Evolutionary conservation across 2,113 vertebrate genomes (phyloP).

Genomic region (Ceyx margarethae): DNA sequence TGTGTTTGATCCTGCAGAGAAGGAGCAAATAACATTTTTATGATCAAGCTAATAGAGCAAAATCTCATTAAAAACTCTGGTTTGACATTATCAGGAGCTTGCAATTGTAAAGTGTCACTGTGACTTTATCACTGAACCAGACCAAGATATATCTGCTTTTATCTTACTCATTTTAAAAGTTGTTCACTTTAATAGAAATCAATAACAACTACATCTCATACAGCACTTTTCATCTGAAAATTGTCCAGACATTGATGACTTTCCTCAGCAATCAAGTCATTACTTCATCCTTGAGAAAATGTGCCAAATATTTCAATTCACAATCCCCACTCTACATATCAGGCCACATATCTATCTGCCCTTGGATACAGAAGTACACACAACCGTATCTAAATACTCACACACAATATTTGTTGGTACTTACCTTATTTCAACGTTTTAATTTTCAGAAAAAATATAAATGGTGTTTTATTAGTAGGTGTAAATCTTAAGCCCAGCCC

Average conservation of each 20-base stretch:
- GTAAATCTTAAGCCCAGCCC: background rate
- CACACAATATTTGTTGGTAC: background rate
- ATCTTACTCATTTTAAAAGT: background rate
- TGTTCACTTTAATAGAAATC: background rate
- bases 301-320: background rate
- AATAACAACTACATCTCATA: background rate
- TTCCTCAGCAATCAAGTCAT: background rate
- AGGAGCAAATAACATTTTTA: background rate
- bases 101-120: background rate
- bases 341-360: background rate
- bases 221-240: background rate
- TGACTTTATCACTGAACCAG: background rate
- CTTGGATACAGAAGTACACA: background rate
- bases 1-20: background rate
- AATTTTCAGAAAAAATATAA: background rate
- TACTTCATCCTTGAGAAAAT: background rate
- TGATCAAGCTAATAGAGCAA: background rate
- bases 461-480: background rate
- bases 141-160: background rate
- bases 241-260: background rate
- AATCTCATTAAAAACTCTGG: background rate
- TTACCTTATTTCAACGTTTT: background rate
- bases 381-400: background rate
- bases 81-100: background rate
- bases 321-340: accelerated